phyloP scores from a whole-genome alignment of 1,140 invertebrate genomes.

The Brachionus koreanus region DNA sequence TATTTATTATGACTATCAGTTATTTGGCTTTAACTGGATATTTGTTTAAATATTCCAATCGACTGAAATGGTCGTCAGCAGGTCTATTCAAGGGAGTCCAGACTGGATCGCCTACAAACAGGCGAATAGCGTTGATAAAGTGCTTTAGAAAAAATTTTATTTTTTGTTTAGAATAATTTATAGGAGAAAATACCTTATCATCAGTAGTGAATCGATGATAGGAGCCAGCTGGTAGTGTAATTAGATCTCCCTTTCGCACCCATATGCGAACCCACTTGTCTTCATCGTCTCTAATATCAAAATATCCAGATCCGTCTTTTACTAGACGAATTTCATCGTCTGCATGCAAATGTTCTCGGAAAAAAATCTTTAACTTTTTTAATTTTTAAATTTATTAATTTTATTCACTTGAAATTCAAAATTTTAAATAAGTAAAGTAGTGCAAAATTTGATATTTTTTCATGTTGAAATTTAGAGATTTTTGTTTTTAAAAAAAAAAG shows the following conservation, averaged over 20 bases:
- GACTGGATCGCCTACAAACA: slow-evolving; percentile 85
- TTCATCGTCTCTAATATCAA: slow-evolving; percentile 82
- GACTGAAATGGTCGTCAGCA: slow-evolving; percentile 64
- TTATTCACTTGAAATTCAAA: neutral
- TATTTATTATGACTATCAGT: neutral
- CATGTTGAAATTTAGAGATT: no score
- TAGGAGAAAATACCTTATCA: slow-evolving; percentile 52
- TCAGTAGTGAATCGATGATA: slow-evolving; percentile 97
- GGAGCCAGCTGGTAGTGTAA: slow-evolving; percentile 89
- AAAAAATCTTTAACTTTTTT: slow-evolving; percentile 74
- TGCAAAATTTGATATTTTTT: neutral
- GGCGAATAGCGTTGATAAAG: slow-evolving; percentile 76
- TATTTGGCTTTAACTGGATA: slow-evolving; percentile 3
- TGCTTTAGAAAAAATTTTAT: slow-evolving; percentile 63
- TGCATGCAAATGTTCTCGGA: slow-evolving; percentile 86
- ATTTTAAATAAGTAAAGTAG: neutral
- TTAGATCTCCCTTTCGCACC: slow-evolving; percentile 76
- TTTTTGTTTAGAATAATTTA: neutral
- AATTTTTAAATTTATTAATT: slow-evolving; percentile 49
- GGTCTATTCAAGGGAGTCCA: slow-evolving; percentile 85
- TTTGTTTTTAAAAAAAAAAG: no score
- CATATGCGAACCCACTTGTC: slow-evolving; percentile 90
- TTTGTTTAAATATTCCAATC: slow-evolving; percentile 11
- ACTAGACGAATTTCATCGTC: slow-evolving; percentile 93
- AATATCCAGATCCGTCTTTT: slow-evolving; percentile 83